Evolutionary conservation across 2,797 vertebrate genomes (phyloP), one percentile per base, ranked within the genome.

Genomic region (Pygocentrus nattereri): DNA sequence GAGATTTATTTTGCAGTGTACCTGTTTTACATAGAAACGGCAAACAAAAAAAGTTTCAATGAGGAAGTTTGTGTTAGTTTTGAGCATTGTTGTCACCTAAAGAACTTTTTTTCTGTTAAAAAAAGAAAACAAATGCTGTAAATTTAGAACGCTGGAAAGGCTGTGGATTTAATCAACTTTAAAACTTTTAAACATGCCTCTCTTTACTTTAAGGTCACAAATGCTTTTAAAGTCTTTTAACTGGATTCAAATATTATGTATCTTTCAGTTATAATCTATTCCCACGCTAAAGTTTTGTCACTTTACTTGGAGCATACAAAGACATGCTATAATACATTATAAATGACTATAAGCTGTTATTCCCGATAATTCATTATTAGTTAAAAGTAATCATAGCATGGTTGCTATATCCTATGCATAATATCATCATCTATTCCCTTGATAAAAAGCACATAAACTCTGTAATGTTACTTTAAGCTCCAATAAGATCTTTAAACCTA

Each of bases 261-360:
- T n/a, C 58, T 15, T 15, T 15, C 58, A 27, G 8, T 61, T 27
- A 8, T 34, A 34, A 65, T 21, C 6, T 34, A 8, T 65, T 38
- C 16, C 62, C 16, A 65, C 65, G 31, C 18, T 34, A 31, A 65
- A 34, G 38, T 1, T 10, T 8, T 38, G 15, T 34, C 59, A 62
- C 13, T 30, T 62, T 62, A 23, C 56, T 59, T 59, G 19, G 23
- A 30, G 27, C 27, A 1, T 31, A 62, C 59, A 62, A 31, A 62
- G 25, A 31, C 25, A 62, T 62, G 11, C 31, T 62, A 31, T 31
- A 15, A 62, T 62, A 30, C 25, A 31, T 62, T 62, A 62, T 16
- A 62, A 30, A 62, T 62, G 59, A 62, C 59, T 61, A 54, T 54
- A 54, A 54, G 52, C n/a, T n/a, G n/a, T n/a, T n/a, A n/a, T n/a